Conservation (phyloP, 2,888 invertebrate species). For the Aporophyla lueneburgensis region DNA sequence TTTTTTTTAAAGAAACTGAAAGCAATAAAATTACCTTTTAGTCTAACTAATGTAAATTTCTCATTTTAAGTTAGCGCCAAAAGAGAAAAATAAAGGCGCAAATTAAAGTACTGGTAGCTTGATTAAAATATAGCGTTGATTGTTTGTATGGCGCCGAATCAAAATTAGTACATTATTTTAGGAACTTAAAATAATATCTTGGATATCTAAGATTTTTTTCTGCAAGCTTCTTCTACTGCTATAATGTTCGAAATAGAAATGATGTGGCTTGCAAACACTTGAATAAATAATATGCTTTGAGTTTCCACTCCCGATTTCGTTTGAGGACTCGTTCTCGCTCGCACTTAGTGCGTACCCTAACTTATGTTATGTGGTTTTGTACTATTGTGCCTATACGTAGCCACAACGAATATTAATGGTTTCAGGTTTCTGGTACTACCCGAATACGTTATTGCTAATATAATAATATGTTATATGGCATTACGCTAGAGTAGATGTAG, state of each 20-base stretch:
- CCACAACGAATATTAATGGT: slow-evolving; percentile 27
- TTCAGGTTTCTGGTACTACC: slow-evolving; percentile 23
- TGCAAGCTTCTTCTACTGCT: too few species aligned
- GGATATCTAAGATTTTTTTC: too few species aligned
- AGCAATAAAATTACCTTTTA: too few species aligned
- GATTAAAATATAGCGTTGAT: too few species aligned
- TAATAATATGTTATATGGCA: slow-evolving; percentile 9
- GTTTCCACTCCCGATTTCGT: not conserved
- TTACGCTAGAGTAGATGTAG: not conserved
- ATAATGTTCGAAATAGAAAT: not conserved
- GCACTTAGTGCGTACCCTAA: not conserved
- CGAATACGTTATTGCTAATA: slow-evolving; percentile 18
- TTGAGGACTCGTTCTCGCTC: not conserved
- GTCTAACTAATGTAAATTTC: too few species aligned
- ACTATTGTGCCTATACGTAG: not conserved
- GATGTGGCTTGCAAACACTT: not conserved
- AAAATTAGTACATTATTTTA: too few species aligned
- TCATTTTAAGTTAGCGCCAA: too few species aligned
- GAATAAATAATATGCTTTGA: not conserved
- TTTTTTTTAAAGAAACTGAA: too few species aligned
- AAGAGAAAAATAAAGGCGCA: too few species aligned
- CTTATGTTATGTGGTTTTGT: slow-evolving; percentile 4
- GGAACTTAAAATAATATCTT: too few species aligned
- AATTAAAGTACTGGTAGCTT: too few species aligned
- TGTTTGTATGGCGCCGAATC: too few species aligned